Conservation (phyloP, 2,113 vertebrate species). For the Malurus melanocephalus region DNA sequence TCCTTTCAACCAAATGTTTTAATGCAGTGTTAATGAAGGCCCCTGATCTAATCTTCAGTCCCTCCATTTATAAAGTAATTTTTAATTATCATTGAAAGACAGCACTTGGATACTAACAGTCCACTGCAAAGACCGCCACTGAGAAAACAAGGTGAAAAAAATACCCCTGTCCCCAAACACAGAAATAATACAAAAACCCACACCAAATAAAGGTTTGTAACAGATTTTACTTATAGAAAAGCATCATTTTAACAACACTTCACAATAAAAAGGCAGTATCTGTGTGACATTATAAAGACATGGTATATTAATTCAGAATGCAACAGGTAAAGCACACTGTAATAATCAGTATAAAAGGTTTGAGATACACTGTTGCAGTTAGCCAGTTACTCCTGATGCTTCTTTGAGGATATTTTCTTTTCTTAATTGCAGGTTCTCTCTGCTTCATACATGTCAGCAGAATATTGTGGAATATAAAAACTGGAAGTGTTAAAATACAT, state of each 20-base stretch:
- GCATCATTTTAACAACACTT: not conserved
- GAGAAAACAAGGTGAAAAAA: not conserved
- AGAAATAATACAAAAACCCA: not conserved
- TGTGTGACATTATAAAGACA: not conserved
- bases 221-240: conserved; percentile 40
- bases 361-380: not conserved
- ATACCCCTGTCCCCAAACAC: fast-evolving
- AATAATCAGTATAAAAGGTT: not conserved
- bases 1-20: not conserved
- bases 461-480: not conserved
- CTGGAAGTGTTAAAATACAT: not conserved
- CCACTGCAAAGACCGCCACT: not conserved
- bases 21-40: not conserved
- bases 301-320: not conserved
- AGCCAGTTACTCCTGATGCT: not conserved
- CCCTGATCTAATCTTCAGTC: not conserved
- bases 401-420: not conserved
- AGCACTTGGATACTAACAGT: not conserved
- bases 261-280: not conserved
- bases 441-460: not conserved
- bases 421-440: not conserved
- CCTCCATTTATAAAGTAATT: not conserved
- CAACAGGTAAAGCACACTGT: not conserved
- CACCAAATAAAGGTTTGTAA: not conserved
- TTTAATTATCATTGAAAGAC: not conserved